Conservation (phyloP, 2,888 invertebrate species). For the Gibbula magus region DNA sequence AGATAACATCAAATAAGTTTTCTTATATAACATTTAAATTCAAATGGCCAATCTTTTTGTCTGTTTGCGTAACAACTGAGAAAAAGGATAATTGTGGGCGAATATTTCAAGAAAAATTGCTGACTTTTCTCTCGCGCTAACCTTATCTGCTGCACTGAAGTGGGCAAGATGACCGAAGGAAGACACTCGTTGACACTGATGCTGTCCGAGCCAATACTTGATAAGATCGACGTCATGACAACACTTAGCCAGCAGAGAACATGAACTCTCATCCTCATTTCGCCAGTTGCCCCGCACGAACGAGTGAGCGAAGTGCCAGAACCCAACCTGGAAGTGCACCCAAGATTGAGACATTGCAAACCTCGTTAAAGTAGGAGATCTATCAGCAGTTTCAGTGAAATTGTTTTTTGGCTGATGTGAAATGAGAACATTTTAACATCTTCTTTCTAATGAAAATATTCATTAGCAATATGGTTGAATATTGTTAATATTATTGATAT, state of each 20-base stretch:
- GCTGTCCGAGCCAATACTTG: slow-evolving; percentile 71
- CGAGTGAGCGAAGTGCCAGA: slow-evolving; percentile 76
- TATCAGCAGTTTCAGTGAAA: no score
- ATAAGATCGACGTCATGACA: slow-evolving; percentile 77
- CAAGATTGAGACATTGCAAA: no score
- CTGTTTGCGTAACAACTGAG: no score
- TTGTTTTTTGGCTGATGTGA: no score
- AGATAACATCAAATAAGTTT: not conserved
- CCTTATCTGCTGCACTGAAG: slow-evolving; percentile 55
- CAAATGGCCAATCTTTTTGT: no score
- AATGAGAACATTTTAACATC: no score
- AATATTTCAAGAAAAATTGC: not conserved
- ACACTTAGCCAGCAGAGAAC: slow-evolving; percentile 75
- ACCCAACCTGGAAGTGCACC: slow-evolving; percentile 65
- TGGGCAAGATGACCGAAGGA: slow-evolving; percentile 73
- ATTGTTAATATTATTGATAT: no score
- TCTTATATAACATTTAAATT: not conserved
- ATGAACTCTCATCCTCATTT: slow-evolving; percentile 70
- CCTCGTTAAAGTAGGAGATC: no score
- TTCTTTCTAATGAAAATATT: no score
- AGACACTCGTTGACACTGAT: slow-evolving; percentile 64
- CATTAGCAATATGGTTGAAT: no score
- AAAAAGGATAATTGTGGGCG: no score
- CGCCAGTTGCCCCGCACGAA: slow-evolving; percentile 76
- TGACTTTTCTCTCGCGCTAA: not conserved